Evolutionary conservation across 1,140 invertebrate genomes (phyloP).

Genomic region (Diachasmimorpha longicaudata): DNA sequence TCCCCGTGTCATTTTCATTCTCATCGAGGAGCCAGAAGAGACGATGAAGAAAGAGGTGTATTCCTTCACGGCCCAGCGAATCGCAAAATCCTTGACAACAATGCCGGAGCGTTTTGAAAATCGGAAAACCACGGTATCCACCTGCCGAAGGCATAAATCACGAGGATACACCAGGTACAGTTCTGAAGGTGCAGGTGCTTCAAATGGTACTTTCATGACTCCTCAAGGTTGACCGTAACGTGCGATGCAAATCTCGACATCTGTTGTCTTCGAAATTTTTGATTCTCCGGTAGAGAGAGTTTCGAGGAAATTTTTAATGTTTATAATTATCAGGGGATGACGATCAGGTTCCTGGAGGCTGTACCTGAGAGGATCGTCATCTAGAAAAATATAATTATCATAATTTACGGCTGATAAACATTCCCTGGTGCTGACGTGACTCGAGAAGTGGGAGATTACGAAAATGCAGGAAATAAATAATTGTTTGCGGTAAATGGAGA

Average conservation of each 20-base stretch:
- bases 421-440: no score
- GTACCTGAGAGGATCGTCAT: no score
- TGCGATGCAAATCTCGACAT: background rate
- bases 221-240: background rate
- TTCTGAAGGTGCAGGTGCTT: background rate
- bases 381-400: no score
- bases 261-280: background rate
- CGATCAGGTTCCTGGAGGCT: no score
- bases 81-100: constrained; percentile 37
- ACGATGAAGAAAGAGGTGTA: background rate
- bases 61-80: constrained; percentile 35
- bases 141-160: constrained; percentile 51
- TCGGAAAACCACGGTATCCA: constrained; percentile 33
- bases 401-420: no score
- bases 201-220: background rate
- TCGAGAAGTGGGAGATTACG: no score
- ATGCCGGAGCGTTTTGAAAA: constrained; percentile 8
- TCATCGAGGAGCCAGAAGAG: background rate
- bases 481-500: no score
- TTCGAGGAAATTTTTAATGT: no score
- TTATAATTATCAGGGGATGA: no score
- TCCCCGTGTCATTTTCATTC: constrained; percentile 1
- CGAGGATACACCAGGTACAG: constrained; percentile 5
- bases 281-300: no score
- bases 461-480: no score